These are phyloP conservation scores for Diplolepis rosae DNA, from an alignment of 2,888 invertebrate species.

Conservation along the genomic window DNA sequence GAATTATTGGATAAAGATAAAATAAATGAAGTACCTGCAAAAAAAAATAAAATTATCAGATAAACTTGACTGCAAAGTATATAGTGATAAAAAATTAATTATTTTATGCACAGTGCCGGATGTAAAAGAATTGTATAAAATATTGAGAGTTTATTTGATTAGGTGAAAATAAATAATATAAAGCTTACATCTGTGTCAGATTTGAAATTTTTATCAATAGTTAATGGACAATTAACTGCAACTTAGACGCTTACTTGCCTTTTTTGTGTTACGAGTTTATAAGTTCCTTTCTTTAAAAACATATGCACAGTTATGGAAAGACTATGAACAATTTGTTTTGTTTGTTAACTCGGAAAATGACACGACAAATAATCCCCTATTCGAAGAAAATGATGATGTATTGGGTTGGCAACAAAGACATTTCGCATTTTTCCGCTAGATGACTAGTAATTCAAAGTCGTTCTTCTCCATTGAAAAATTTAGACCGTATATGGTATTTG, in stretches of 20 bases:
- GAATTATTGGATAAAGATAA: too few species aligned
- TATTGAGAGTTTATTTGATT: background rate
- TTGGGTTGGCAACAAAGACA: too few species aligned
- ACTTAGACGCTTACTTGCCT: background rate
- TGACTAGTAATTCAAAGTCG: too few species aligned
- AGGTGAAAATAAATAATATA: background rate
- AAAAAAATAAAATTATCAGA: too few species aligned
- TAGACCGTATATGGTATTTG: too few species aligned
- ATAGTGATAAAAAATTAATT: background rate
- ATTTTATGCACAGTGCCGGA: background rate
- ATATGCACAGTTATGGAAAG: background rate
- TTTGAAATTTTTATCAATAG: background rate
- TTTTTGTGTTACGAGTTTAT: background rate
- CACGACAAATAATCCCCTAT: background rate
- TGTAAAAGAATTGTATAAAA: background rate
- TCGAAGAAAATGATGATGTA: constrained; percentile 4
- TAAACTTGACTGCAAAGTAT: too few species aligned
- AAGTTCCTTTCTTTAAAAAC: background rate
- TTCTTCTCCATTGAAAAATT: too few species aligned
- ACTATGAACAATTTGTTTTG: background rate
- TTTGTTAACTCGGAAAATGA: background rate
- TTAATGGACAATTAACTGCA: background rate
- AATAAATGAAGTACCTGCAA: too few species aligned
- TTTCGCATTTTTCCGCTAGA: background rate
- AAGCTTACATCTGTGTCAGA: too few species aligned